phyloP scores from a whole-genome alignment of 2,888 invertebrate genomes.

The Drosophila melanocephala region DNA sequence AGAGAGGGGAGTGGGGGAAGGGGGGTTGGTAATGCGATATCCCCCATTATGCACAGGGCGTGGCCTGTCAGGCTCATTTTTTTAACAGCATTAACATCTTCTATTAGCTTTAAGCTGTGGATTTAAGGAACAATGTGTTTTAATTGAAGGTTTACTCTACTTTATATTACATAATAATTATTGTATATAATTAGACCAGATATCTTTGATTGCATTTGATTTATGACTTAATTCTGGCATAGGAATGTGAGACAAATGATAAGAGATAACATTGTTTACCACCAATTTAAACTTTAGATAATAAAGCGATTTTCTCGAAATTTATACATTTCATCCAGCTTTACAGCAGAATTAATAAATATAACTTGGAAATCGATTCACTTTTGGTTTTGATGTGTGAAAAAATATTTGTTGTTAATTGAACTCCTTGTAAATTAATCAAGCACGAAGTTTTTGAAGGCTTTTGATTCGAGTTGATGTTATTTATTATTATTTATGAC shows the following conservation, averaged over 20 bases:
- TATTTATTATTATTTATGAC: background rate
- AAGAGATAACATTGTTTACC: background rate
- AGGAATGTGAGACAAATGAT: background rate
- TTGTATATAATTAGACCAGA: background rate
- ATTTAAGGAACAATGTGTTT: background rate
- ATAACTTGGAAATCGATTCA: background rate
- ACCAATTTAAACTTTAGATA: background rate
- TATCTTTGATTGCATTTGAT: background rate
- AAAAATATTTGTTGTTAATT: background rate
- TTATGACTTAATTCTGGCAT: background rate
- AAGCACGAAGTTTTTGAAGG: background rate
- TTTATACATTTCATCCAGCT: background rate
- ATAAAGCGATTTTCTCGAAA: background rate
- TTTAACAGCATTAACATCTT: background rate
- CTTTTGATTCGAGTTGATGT: background rate
- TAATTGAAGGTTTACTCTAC: background rate
- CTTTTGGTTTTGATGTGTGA: background rate
- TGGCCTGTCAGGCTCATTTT: conserved; percentile 14
- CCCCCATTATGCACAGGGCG: conserved; percentile 30
- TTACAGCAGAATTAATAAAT: background rate
- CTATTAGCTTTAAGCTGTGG: conserved; percentile 29
- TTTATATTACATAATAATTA: background rate
- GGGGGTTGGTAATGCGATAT: conserved; percentile 36
- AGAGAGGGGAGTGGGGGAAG: conserved; percentile 7
- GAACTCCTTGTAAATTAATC: background rate